These are phyloP conservation scores for Sinocyclocheilus maitianheensis DNA, from an alignment of 2,113 vertebrate genomes.

Conservation along the genomic window DNA sequence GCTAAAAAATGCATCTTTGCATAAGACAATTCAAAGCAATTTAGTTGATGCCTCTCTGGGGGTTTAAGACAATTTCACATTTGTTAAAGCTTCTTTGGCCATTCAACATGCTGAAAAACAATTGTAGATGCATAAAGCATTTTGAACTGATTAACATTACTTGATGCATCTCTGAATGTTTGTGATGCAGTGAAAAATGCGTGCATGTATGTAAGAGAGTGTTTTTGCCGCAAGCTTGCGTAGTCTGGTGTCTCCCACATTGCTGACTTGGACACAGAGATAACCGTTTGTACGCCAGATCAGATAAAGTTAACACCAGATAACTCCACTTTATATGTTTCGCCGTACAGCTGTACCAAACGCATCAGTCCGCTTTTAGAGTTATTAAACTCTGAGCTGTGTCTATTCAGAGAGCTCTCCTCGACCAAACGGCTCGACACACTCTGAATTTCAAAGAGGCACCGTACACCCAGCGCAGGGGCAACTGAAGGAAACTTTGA, in stretches of 20 bases:
- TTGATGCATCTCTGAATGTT: background rate
- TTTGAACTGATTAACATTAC: too few species aligned
- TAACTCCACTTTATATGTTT: background rate
- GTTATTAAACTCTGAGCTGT: slow-evolving; percentile 28
- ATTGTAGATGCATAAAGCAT: background rate
- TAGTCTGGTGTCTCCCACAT: background rate
- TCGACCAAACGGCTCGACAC: slow-evolving; percentile 29
- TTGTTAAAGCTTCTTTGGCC: background rate
- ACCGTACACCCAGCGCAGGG: slow-evolving; percentile 23
- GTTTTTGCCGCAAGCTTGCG: background rate
- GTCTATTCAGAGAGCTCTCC: slow-evolving; percentile 31
- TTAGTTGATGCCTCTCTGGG: too few species aligned
- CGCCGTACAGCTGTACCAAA: slow-evolving; percentile 3
- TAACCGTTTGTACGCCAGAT: slow-evolving; percentile 24
- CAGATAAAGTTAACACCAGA: slow-evolving; percentile 25
- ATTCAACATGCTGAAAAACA: too few species aligned
- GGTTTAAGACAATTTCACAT: background rate
- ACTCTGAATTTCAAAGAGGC: slow-evolving; percentile 36
- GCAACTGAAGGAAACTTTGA: slow-evolving; percentile 49
- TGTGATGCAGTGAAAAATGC: background rate
- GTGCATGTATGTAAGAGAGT: background rate
- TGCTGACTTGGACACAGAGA: background rate
- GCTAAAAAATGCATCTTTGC: too few species aligned
- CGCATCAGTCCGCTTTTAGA: slow-evolving; percentile 23
- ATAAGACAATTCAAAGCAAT: too few species aligned